Conservation (phyloP, 2,113 vertebrate species). For the Anarrhichthys ocellatus region DNA sequence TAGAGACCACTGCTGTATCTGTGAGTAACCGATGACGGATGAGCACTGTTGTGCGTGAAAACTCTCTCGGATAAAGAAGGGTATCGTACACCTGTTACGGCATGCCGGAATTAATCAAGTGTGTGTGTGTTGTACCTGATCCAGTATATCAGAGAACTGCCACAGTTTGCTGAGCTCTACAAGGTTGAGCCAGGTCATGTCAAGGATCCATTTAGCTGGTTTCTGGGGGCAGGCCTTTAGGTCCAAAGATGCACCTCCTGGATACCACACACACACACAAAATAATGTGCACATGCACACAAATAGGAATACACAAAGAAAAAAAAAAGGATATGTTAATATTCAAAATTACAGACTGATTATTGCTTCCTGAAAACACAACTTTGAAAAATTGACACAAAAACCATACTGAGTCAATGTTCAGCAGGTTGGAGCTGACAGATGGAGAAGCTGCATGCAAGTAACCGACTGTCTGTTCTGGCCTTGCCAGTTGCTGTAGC, state of each 20-base stretch:
- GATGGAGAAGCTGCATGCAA: conserved; percentile 64
- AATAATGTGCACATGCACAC: neutral
- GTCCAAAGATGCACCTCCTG: conserved; percentile 95
- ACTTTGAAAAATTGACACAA: conserved; percentile 4
- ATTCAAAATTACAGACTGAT: neutral
- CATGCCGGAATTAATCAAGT: neutral
- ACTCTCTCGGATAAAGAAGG: conserved; percentile 16
- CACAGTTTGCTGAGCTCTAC: conserved; percentile 94
- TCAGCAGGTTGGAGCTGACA: conserved; percentile 46
- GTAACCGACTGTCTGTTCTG: conserved; percentile 48
- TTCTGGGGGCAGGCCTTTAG: conserved; percentile 94
- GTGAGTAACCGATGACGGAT: conserved; percentile 16
- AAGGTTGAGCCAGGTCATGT: conserved; percentile 97
- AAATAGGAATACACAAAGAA: neutral
- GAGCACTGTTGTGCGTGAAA: neutral
- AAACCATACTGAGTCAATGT: conserved; percentile 17
- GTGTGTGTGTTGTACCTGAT: conserved; percentile 83
- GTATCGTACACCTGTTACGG: conserved; percentile 5
- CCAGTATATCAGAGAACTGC: conserved; percentile 92
- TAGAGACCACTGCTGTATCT: conserved; percentile 35
- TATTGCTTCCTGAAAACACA: neutral
- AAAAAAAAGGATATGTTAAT: neutral
- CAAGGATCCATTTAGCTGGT: conserved; percentile 94
- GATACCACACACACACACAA: neutral
- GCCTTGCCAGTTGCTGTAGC: conserved; percentile 35